Conservation (phyloP, 2,888 invertebrate genomes). For the Miltochrista miniata region DNA sequence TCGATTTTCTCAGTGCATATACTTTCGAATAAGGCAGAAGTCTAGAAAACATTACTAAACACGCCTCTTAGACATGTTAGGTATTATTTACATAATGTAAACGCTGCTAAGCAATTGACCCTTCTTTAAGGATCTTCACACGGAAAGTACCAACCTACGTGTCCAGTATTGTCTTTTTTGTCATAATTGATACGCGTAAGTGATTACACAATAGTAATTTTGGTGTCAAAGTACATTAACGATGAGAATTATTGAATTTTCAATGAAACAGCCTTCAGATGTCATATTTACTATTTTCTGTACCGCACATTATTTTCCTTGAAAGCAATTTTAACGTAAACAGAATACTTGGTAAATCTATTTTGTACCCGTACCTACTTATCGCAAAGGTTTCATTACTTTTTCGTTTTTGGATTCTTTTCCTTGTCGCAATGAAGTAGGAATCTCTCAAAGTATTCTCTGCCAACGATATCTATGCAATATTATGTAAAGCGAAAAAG, state of each 20-base stretch:
- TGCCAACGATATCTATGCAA: no score
- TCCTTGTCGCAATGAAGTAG: no score
- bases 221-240: neutral
- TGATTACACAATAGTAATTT: constrained; percentile 8
- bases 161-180: constrained; percentile 5
- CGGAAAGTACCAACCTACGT: constrained; percentile 3
- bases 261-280: neutral
- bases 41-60: constrained; percentile 5
- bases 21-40: constrained; percentile 32
- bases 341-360: no score
- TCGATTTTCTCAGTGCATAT: constrained; percentile 31
- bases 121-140: constrained; percentile 18
- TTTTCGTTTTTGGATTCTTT: no score
- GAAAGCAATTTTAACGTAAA: no score
- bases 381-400: no score
- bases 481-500: no score
- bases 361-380: no score
- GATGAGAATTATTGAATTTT: constrained; percentile 2
- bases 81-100: constrained; percentile 1
- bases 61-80: neutral
- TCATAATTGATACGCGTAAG: constrained; percentile 3
- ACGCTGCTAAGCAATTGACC: neutral
- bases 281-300: neutral
- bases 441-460: no score
- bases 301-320: no score